phyloP scores from a whole-genome alignment of 2,888 invertebrate genomes.

The Drosophila austrosaltans region DNA sequence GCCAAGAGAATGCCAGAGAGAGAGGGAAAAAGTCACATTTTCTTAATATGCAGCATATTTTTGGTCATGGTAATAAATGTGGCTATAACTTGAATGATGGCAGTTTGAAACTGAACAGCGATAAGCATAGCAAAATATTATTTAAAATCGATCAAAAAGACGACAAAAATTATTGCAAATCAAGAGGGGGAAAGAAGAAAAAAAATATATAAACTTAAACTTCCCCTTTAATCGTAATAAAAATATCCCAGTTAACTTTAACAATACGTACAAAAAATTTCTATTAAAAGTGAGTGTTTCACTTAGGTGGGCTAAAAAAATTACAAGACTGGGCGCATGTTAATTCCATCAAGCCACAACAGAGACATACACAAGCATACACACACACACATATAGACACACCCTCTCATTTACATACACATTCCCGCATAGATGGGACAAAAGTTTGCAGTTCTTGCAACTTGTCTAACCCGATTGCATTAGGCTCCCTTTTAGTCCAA shows the following conservation, averaged over 20 bases:
- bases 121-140: conserved; percentile 4
- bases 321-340: conserved; percentile 51
- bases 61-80: conserved; percentile 5
- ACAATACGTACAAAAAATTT: background rate
- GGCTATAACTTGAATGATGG: conserved; percentile 10
- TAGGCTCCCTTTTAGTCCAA: conserved; percentile 36
- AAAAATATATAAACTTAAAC: no score
- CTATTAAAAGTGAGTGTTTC: conserved; percentile 2
- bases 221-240: background rate
- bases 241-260: background rate
- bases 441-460: conserved; percentile 39
- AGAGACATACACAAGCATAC: conserved; percentile 14
- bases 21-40: background rate
- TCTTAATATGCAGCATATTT: conserved; percentile 13
- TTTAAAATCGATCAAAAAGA: background rate
- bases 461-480: conserved; percentile 56
- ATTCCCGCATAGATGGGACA: conserved; percentile 30
- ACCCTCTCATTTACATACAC: no score
- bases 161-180: background rate
- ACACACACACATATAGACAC: no score
- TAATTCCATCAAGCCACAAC: conserved; percentile 61
- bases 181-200: background rate
- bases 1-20: no score
- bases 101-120: background rate
- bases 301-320: conserved; percentile 25